These are phyloP conservation scores for Drosophila simulans DNA, from an alignment of 1,140 invertebrate genomes.

Conservation along the genomic window DNA sequence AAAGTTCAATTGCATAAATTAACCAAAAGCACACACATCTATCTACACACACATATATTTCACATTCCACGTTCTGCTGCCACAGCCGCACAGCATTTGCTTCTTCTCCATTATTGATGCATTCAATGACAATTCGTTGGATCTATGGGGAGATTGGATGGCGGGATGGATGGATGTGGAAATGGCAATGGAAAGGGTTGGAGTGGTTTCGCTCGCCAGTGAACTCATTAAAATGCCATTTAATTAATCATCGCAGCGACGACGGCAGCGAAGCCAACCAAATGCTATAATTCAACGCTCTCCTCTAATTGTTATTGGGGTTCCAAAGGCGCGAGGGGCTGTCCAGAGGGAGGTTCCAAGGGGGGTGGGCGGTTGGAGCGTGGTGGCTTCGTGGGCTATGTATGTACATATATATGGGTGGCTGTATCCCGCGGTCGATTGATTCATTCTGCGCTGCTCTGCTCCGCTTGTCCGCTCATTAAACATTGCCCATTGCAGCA, in stretches of 20 bases:
- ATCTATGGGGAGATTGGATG: slow-evolving; percentile 8
- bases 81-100: slow-evolving; percentile 15
- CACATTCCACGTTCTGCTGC: slow-evolving; percentile 31
- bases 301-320: slow-evolving; percentile 50
- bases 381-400: too few relatives aligned
- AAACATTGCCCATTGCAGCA: slow-evolving; percentile 40
- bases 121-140: slow-evolving; percentile 59
- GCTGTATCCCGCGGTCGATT: slow-evolving; percentile 41
- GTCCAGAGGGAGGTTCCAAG: neutral
- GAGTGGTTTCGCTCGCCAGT: slow-evolving; percentile 42
- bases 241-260: slow-evolving; percentile 73
- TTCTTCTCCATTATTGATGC: slow-evolving; percentile 61
- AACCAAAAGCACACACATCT: slow-evolving; percentile 55
- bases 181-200: neutral
- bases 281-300: slow-evolving; percentile 76
- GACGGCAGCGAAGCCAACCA: slow-evolving; percentile 56
- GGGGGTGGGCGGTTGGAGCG: neutral
- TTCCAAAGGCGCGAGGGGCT: neutral
- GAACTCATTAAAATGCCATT: slow-evolving; percentile 82
- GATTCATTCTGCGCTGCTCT: slow-evolving; percentile 44
- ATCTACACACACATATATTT: slow-evolving; percentile 4
- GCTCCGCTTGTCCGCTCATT: slow-evolving; percentile 39
- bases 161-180: neutral
- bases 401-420: neutral
- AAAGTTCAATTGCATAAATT: slow-evolving; percentile 81